phyloP scores from a whole-genome alignment of 2,797 vertebrate species.

The Cheracebus regulus region DNA sequence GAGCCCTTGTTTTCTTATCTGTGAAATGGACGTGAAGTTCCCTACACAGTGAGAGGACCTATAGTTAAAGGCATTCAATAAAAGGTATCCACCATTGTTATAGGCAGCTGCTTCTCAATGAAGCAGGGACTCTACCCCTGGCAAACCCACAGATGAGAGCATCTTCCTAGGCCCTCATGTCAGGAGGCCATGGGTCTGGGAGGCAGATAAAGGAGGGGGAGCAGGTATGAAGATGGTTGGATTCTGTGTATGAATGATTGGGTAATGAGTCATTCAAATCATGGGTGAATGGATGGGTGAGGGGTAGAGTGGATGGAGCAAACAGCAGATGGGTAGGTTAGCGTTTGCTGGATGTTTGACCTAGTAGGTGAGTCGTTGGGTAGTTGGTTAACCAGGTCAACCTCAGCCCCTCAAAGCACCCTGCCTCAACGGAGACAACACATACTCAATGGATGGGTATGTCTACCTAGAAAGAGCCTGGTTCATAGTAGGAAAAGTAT shows the following conservation, averaged over 20 bases:
- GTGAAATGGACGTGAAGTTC: constrained; percentile 1
- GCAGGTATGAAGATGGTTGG: background rate
- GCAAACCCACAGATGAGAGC: background rate
- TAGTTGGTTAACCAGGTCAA: constrained; percentile 33
- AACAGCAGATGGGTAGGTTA: background rate
- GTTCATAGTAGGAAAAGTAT: background rate
- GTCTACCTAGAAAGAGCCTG: constrained; percentile 1
- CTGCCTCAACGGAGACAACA: constrained; percentile 70
- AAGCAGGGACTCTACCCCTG: background rate
- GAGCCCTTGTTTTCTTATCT: background rate
- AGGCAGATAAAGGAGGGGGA: background rate
- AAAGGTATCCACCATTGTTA: background rate
- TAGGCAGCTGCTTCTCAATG: background rate
- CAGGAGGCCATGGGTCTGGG: background rate
- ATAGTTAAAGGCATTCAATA: background rate
- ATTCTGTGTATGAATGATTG: background rate
- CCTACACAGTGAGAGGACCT: background rate
- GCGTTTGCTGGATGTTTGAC: background rate
- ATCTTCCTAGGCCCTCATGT: background rate
- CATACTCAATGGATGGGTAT: background rate
- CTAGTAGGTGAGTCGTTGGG: background rate
- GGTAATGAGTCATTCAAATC: background rate
- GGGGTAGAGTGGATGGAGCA: background rate
- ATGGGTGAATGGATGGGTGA: background rate
- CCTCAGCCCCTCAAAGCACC: constrained; percentile 18